Conservation (phyloP, 2,113 vertebrate species). For the Microcebus ravelobensis region DNA sequence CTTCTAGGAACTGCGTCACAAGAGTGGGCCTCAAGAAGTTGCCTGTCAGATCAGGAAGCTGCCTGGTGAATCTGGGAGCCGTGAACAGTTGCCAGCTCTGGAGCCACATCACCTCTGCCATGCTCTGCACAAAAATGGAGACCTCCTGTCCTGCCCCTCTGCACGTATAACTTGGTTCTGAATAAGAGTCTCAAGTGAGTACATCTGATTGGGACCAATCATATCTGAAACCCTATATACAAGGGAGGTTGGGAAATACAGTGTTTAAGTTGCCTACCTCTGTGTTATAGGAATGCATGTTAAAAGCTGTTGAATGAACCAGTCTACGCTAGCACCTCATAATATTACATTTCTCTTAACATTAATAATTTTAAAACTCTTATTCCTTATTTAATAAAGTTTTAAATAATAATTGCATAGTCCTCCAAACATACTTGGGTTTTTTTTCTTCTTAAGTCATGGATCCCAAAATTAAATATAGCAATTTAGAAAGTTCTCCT, state of each 20-base stretch:
- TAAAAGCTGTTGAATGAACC: background rate
- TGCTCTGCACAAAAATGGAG: background rate
- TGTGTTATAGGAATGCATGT: background rate
- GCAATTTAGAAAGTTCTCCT: background rate
- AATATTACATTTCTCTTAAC: background rate
- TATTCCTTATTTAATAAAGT: background rate
- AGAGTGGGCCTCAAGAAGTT: background rate
- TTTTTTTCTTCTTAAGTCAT: conserved; percentile 4
- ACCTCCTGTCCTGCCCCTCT: background rate
- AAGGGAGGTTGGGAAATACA: background rate
- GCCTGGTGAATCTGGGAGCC: background rate
- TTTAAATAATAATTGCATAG: background rate
- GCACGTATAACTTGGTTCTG: background rate
- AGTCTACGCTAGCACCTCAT: background rate
- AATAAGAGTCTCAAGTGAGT: conserved; percentile 57
- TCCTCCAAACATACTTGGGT: background rate
- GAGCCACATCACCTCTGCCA: background rate
- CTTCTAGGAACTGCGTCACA: background rate
- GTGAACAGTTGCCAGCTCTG: background rate
- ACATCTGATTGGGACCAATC: background rate
- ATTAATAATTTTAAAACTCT: background rate
- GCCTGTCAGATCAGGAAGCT: background rate
- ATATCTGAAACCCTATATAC: background rate
- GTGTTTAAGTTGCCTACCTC: conserved; percentile 16
- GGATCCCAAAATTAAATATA: conserved; percentile 11